A percentile compares a stretch with the other conserved stretches of the same genome.
Evolutionary conservation across 23 tunicate species (phyloP).

Genomic region (Oikopleura vanhoeffeni): DNA sequence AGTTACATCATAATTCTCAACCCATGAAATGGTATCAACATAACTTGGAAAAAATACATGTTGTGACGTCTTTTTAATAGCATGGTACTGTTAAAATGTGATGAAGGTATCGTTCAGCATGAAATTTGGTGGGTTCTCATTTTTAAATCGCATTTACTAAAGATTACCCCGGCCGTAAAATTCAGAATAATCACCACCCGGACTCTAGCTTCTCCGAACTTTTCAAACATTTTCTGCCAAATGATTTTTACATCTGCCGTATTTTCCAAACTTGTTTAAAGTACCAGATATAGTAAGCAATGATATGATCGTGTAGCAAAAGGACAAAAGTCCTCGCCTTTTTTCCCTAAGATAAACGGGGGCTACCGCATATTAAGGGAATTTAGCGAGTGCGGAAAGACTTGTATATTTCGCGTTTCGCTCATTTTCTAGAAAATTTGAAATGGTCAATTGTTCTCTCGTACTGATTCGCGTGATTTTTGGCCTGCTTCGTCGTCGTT

Average conservation of each 20-base stretch:
- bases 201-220: conserved; percentile 7
- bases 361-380: not conserved
- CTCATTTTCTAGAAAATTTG: conserved; percentile 47
- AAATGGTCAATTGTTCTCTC: conserved; percentile 75
- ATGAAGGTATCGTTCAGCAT: too few species aligned
- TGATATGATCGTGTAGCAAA: conserved; percentile 79
- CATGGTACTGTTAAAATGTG: too few species aligned
- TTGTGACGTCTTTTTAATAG: too few species aligned
- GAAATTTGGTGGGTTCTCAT: too few species aligned
- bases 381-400: conserved; percentile 63
- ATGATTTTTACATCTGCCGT: conserved; percentile 62
- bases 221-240: conserved; percentile 56
- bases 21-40: too few species aligned
- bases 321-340: conserved; percentile 48
- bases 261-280: conserved; percentile 58
- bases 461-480: conserved; percentile 67
- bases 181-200: too few species aligned
- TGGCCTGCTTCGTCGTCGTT: conserved; percentile 50
- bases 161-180: too few species aligned
- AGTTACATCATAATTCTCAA: too few species aligned
- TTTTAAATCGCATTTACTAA: too few species aligned
- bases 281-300: conserved; percentile 49
- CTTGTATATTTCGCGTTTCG: conserved; percentile 68
- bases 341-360: not conserved
- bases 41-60: too few species aligned